phyloP scores from a whole-genome alignment of 2,888 invertebrate genomes.

The Polymixis lichenea region DNA sequence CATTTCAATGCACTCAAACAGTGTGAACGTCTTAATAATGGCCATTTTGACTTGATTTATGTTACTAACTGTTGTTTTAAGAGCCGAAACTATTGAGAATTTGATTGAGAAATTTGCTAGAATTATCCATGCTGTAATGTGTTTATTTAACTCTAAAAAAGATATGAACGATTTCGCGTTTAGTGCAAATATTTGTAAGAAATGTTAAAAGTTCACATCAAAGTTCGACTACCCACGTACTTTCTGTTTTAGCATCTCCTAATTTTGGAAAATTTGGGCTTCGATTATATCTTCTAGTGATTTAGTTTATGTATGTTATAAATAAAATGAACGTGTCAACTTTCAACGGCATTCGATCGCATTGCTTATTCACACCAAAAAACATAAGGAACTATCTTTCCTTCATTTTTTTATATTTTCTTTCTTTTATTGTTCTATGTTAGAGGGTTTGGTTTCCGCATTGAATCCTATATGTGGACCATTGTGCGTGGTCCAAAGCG shows the following conservation, averaged over 20 bases:
- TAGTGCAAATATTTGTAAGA: not conserved
- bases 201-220: not conserved
- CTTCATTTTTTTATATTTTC: not conserved
- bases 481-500: too few relatives aligned
- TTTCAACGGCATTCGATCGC: too few relatives aligned
- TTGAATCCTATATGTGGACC: too few relatives aligned
- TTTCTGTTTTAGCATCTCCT: conserved; percentile 13
- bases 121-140: conserved; percentile 13
- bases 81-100: not conserved
- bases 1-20: not conserved
- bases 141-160: conserved; percentile 26
- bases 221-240: not conserved
- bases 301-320: not conserved
- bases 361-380: not conserved
- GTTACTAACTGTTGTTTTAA: conserved; percentile 34
- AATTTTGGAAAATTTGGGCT: conserved; percentile 1
- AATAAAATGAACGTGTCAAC: not conserved
- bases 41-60: conserved; percentile 39
- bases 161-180: not conserved
- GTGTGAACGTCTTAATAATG: conserved; percentile 41
- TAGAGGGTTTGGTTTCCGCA: not conserved
- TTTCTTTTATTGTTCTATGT: not conserved
- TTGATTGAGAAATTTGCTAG: conserved; percentile 29
- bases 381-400: not conserved
- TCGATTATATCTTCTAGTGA: not conserved